A percentile compares a stretch with the other conserved stretches of the same genome.
phyloP scores from a whole-genome alignment of 2,797 vertebrate genomes.

The Brachyrhaphis roseni region DNA sequence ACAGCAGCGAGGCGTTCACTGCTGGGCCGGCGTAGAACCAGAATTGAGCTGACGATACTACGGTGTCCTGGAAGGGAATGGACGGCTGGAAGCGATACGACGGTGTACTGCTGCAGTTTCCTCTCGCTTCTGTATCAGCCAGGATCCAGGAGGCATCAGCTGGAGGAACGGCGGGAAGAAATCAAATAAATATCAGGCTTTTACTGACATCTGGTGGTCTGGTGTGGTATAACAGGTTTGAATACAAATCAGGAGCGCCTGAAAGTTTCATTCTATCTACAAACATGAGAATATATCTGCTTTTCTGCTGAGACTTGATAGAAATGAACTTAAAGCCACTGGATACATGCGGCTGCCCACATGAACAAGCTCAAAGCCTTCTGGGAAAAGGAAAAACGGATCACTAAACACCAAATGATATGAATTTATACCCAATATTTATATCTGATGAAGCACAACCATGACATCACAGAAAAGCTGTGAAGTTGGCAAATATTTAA shows the following conservation, averaged over 20 bases:
- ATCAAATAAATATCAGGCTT: background rate
- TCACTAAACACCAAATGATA: background rate
- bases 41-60: constrained; percentile 85
- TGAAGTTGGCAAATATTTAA: background rate
- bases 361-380: background rate
- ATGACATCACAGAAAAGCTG: background rate
- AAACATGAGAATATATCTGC: background rate
- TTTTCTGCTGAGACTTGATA: background rate
- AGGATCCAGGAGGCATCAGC: constrained; percentile 78
- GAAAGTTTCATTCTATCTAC: background rate
- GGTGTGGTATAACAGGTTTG: background rate
- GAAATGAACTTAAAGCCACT: background rate
- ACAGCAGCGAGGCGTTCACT: constrained; percentile 58
- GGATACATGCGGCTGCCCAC: background rate
- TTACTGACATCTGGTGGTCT: constrained; percentile 3
- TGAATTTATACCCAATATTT: background rate
- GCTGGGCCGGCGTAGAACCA: constrained; percentile 86
- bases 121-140: constrained; percentile 45
- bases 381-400: background rate
- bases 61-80: constrained; percentile 64
- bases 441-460: background rate
- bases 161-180: background rate
- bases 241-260: background rate
- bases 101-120: constrained; percentile 67
- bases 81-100: constrained; percentile 89